Evolutionary conservation across 2,888 invertebrate species (phyloP).

Genomic region (Apodemia zela): DNA sequence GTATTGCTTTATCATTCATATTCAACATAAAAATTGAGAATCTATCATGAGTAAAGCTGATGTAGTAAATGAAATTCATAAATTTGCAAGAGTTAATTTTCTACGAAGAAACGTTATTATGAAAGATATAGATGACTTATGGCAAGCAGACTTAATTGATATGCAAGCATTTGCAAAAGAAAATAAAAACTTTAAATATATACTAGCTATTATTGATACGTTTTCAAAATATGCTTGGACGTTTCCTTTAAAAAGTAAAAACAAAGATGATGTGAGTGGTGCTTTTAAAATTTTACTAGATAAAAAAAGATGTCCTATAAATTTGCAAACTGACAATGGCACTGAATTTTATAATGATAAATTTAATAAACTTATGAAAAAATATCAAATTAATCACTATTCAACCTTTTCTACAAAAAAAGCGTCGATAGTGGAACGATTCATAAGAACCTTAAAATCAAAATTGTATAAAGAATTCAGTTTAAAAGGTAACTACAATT

Average conservation of each 20-base stretch:
- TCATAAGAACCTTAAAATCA: slow-evolving; percentile 19
- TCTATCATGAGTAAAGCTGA: too few relatives aligned
- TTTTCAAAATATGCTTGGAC: slow-evolving; percentile 54
- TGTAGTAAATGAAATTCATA: too few relatives aligned
- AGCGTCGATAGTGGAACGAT: slow-evolving; percentile 27
- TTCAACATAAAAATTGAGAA: too few relatives aligned
- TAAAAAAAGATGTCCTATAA: slow-evolving; percentile 16
- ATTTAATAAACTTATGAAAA: slow-evolving; percentile 16
- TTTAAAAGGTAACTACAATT: too few relatives aligned
- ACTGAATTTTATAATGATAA: slow-evolving; percentile 29
- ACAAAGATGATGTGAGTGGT: slow-evolving; percentile 5
- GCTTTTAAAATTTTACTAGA: slow-evolving; percentile 1
- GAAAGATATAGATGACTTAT: slow-evolving; percentile 40
- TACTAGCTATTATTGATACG: slow-evolving; percentile 44
- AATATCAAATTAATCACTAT: slow-evolving; percentile 26
- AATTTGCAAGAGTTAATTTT: background rate
- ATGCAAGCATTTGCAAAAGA: slow-evolving; percentile 27
- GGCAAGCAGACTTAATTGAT: slow-evolving; percentile 45
- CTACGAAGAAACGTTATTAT: slow-evolving; percentile 41
- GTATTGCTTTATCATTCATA: too few relatives aligned
- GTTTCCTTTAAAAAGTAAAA: slow-evolving; percentile 39
- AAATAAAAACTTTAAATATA: slow-evolving; percentile 27
- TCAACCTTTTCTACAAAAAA: slow-evolving; percentile 27
- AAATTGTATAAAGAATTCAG: too few relatives aligned
- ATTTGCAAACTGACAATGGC: slow-evolving; percentile 34